Evolutionary conservation across 2,113 vertebrate species (phyloP).

Genomic region (Glareola pratincola): DNA sequence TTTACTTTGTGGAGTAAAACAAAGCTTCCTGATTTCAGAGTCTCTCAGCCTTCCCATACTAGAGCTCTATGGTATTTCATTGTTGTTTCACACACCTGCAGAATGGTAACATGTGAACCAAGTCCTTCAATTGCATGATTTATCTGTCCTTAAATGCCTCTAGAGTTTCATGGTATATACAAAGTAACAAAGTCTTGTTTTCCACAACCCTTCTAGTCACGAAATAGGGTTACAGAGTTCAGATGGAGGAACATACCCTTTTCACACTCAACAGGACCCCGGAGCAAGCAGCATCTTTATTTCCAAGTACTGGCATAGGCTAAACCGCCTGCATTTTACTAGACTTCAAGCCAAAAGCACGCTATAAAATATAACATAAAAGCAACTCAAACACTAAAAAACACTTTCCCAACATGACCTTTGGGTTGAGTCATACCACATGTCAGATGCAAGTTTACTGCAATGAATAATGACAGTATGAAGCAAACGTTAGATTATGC

Average conservation of each 20-base stretch:
- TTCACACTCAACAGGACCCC: neutral
- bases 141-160: neutral
- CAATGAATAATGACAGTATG: neutral
- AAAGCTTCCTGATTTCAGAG: neutral
- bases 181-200: neutral
- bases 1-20: neutral
- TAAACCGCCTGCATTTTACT: neutral
- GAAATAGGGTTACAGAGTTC: neutral
- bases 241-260: neutral
- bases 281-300: neutral
- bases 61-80: neutral
- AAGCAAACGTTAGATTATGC: neutral
- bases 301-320: neutral
- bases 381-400: neutral
- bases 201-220: neutral
- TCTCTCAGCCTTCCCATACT: neutral
- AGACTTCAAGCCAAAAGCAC: neutral
- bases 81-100: neutral
- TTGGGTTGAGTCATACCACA: neutral
- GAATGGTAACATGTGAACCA: neutral
- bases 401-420: neutral
- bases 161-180: neutral
- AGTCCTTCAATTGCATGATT: neutral
- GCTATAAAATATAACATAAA: constrained; percentile 13
- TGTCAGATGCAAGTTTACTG: neutral